Evolutionary conservation across 2,797 vertebrate genomes (phyloP), one percentile per base, ranked within the genome.

Genomic region (Peromyscus melanophrys): DNA sequence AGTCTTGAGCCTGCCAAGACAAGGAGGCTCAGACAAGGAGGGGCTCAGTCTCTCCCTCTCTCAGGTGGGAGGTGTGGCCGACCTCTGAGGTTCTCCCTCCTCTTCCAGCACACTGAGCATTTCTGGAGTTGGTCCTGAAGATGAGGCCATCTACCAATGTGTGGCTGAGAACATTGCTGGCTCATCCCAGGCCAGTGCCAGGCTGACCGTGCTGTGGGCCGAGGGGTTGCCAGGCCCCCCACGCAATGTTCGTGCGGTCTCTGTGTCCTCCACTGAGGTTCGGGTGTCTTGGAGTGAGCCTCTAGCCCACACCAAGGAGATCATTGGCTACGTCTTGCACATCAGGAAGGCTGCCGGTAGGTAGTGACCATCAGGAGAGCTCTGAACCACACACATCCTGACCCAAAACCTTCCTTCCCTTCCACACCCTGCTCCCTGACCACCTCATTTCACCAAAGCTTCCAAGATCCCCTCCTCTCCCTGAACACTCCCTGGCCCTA

Each of bases 81-180:
- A 27, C 59, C 67, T 55, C 52, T 27, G 63, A 97, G 80, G 71
- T 67, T 84, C n/a, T 73, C 65, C 34, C 19, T 89, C 49, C 13
- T 31, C 46, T 59, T 31, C 5, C 98, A 99, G 99, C 98, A 99
- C 99, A 0, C 98, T 99, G 94, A 99, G 99, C 27, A 99, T 99
- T 98, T 99, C 99, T 0, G 99, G 99, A 93, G 99, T 99, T 37
- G 99, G 99, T 96, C 99, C 99, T 90, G 99, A 99, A 0, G 99
- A 99, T 2, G 99, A 99, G 97, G 99, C 99, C 84, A 99, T 99
- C 98, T 99, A 99, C 98, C 99, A 99, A 97, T 99, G 99, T 43
- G 99, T 99, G 4, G 99, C 99, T 0, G 99, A 99, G 98, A 99
- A 99, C 99, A 99, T 99, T 0, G 99, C 99, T 0, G 99, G 99